Base-by-base conservation (phyloP, 1,140 invertebrate genomes). In the Andricus grossulariae region DNA sequence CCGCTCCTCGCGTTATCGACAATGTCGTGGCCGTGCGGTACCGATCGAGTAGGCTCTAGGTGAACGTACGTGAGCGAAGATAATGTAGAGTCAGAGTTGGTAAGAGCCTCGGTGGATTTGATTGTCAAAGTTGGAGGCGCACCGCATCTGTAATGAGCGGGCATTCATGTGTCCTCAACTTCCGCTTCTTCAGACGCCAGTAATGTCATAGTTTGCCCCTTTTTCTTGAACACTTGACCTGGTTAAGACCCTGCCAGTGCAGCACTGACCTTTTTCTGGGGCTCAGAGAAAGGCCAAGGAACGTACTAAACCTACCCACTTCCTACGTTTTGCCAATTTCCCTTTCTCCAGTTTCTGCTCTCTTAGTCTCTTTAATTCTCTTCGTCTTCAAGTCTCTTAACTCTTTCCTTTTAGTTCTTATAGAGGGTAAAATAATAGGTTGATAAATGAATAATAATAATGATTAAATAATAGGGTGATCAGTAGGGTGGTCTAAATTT, bases 161-260 rank as follows among this genome's bases (percentile, higher is more conserved):
- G 18, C 55, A 57, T 57, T 21, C 55, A 57, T 57, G 55, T 19
- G 21, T 32, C 55, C 19, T 21, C 19, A 21, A 57, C 55, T 57
- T 57, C 55, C 55, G 55, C 19, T 57, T 57, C 55, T 57, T 57
- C 55, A 57, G 39, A 66, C 4, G 39, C 8, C 52, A 19, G 52
- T 19, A 19, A 55, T 21, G 12, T 16, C 19, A 32, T 25, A 16
- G 39, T 66, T 66, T 66, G 13, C 4, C 19, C 57, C 39, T 25
- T 57, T 21, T 66, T 66, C 16, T 7, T 15, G 39, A 66, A 66
- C 57, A 32, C 57, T 32, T 66, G 57, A 66, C 57, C 57, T 39
- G 57, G 39, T 32, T 66, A 39, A 13, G 39, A 32, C 21, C 11
- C 57, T 66, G 25, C 25, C 39, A 32, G 13, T 66, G 13, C 57